Base-by-base conservation (phyloP, 2,888 invertebrate species). In the Agrenia bidenticulata region DNA sequence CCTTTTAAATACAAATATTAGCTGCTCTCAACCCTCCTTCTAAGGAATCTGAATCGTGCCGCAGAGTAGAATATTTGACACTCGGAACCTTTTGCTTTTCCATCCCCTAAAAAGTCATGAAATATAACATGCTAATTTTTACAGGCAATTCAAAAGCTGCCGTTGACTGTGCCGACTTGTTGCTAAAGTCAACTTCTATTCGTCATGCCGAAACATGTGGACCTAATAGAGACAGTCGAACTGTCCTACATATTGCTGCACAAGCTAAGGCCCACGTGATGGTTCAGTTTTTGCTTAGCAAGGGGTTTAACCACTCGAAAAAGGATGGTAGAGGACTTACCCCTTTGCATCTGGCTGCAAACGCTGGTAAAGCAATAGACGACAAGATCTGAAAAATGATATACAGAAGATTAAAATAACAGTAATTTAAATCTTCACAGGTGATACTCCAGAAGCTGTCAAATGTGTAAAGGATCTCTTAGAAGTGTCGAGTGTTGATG, bases 221-320 rank as follows among this genome's bases (percentile, higher is more conserved):
- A 21, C 53, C 63, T 11, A 56, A 58, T 37, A 64, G 42, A 55
- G 41, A 50, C 50, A 37, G 51, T 19, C 65, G 61, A 37, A 66
- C 58, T 54, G 67, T 63, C 42, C 56, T 70, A 41, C 70, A 70
- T 41, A 63, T 70, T 61, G 70, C 70, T 23, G 67, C 67, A 2
- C 63, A 54, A 37, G 42, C 32, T 19, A 67, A 42, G 45, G 58
- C 66, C 26, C 57, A 60, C 4, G 64, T 65, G 27, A 67, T 67
- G 67, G 24, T 70, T 1, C 39, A 37, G 24, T 67, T 61, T 45
- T 53, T 70, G 13, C 26, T 67, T 17, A 58, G 61, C 37, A 66
- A 67, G 39, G 67, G 70, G 21, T 70, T 67, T 56, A 54, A 67
- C 58, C 66, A 63, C 37, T 61, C 63, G 11, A 65, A 39, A 26